Evolutionary conservation across 92 coral and sea anemone species (phyloP).

Genomic region (Pocillopora meandrina): DNA sequence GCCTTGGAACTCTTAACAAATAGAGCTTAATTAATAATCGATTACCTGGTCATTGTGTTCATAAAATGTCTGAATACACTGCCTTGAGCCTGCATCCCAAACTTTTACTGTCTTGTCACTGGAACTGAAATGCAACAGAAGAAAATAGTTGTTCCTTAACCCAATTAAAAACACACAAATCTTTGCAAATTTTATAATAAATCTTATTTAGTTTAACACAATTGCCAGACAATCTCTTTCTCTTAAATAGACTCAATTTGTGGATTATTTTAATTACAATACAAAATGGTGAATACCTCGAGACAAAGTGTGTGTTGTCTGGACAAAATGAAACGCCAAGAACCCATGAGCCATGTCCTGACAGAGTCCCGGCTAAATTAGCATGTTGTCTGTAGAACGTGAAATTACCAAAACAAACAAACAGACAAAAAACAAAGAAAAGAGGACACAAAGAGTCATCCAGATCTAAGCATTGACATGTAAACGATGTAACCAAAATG

Average conservation of each 20-base stretch:
- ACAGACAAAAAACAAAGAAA: constrained; percentile 16
- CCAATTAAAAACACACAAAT: too few species aligned
- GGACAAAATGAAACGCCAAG: constrained; percentile 96
- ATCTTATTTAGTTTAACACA: too few species aligned
- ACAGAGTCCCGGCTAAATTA: constrained; percentile 94
- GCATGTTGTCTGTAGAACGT: constrained; percentile 84
- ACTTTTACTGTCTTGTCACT: constrained; percentile 97
- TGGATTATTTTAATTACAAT: not conserved
- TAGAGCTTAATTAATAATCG: not conserved
- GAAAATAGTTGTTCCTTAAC: not conserved
- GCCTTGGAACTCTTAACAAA: too few species aligned
- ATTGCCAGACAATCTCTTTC: too few species aligned
- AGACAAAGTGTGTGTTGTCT: constrained; percentile 96
- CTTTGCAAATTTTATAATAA: too few species aligned
- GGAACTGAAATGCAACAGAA: constrained; percentile 58
- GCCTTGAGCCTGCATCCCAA: constrained; percentile 98
- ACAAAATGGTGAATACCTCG: constrained; percentile 63
- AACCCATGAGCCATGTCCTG: constrained; percentile 99
- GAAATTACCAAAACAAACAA: constrained; percentile 33
- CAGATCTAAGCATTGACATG: not conserved
- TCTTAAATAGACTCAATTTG: too few species aligned
- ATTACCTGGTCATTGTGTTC: constrained; percentile 94
- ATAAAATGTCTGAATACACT: constrained; percentile 91
- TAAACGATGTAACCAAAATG: not conserved
- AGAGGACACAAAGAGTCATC: not conserved